These are phyloP conservation scores for Operophtera brumata DNA, from an alignment of 2,888 invertebrate genomes.

Conservation along the genomic window DNA sequence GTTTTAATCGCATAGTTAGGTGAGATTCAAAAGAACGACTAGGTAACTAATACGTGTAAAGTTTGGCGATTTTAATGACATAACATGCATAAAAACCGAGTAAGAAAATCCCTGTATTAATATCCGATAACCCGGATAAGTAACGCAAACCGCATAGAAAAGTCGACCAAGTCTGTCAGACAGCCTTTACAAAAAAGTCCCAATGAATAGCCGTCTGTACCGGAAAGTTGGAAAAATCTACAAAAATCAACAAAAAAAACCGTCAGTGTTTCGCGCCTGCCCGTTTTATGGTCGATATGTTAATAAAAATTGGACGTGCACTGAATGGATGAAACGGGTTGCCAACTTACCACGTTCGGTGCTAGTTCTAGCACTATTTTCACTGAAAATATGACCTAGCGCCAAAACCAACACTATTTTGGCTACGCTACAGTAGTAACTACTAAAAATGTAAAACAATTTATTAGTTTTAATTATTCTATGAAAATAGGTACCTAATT, in stretches of 20 bases:
- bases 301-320: slow-evolving; percentile 73
- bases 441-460: too few species aligned
- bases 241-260: slow-evolving; percentile 51
- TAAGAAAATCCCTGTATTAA: slow-evolving; percentile 4
- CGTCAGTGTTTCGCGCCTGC: slow-evolving; percentile 58
- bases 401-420: too few species aligned
- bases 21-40: too few species aligned
- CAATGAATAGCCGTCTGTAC: slow-evolving; percentile 61
- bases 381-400: neutral
- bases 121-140: slow-evolving; percentile 14
- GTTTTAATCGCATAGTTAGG: too few species aligned
- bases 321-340: slow-evolving; percentile 57
- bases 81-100: too few species aligned
- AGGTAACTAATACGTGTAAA: too few species aligned
- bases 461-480: too few species aligned
- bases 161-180: slow-evolving; percentile 36
- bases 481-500: too few species aligned
- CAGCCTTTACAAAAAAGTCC: slow-evolving; percentile 49
- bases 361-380: neutral
- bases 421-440: too few species aligned
- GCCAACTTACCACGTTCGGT: slow-evolving; percentile 1
- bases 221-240: slow-evolving; percentile 48
- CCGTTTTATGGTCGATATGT: slow-evolving; percentile 72
- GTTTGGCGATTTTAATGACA: too few species aligned
- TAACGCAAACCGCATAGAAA: slow-evolving; percentile 28